Conservation (phyloP, 2,797 vertebrate species). For the Epinephelus coioides region DNA sequence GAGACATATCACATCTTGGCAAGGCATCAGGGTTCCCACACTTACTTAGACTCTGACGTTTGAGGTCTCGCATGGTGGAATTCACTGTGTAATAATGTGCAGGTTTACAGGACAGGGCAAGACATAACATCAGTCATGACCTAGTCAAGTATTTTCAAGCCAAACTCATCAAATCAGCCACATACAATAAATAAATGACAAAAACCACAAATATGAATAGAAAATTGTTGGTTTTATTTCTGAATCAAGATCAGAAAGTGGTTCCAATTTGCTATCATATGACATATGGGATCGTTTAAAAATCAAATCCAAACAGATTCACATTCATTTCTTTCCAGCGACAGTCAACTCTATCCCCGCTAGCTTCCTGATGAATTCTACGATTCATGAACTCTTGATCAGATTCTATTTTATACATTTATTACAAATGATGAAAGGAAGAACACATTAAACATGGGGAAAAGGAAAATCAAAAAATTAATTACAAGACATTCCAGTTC, state of each 20-base stretch:
- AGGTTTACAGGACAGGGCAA: not conserved
- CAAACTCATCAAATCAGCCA: not conserved
- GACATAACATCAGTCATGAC: not conserved
- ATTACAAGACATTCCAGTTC: constrained; percentile 69
- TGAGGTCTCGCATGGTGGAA: not conserved
- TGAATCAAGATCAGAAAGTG: constrained; percentile 38
- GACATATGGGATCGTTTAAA: not conserved
- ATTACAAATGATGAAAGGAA: constrained; percentile 31
- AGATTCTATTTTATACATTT: constrained; percentile 27
- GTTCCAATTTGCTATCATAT: constrained; percentile 10
- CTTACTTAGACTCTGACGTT: constrained; percentile 8
- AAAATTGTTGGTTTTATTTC: constrained; percentile 68
- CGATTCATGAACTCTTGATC: constrained; percentile 33
- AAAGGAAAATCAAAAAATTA: constrained; percentile 7
- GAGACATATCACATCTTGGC: constrained; percentile 31
- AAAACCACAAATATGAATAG: not conserved
- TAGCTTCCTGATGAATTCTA: not conserved
- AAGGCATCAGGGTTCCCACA: constrained; percentile 39
- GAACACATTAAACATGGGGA: constrained; percentile 3
- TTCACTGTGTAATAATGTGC: constrained; percentile 14
- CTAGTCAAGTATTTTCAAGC: no score
- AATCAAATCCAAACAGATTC: constrained; percentile 29
- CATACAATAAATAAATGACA: not conserved
- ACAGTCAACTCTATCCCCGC: not conserved
- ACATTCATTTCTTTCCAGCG: constrained; percentile 12